Evolutionary conservation across 2,797 vertebrate species (phyloP).

Genomic region (Poeciliopsis turneri): DNA sequence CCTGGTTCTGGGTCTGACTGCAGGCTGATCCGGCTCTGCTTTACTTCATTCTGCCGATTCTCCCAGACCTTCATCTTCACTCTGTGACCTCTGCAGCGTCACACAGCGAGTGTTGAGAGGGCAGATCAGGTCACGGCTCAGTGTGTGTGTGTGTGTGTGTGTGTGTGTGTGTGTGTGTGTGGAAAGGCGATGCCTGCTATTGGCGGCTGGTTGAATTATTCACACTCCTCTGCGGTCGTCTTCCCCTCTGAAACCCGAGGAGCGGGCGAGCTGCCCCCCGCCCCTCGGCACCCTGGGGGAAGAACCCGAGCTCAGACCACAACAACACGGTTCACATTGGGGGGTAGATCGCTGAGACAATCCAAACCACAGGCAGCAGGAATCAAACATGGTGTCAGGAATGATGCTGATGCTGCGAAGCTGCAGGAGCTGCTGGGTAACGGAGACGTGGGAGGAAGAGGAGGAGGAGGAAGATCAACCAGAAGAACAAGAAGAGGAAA

Average conservation of each 20-base stretch:
- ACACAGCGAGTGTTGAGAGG: constrained; percentile 18
- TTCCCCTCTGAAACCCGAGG: constrained; percentile 76
- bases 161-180: constrained; percentile 23
- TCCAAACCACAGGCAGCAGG: constrained; percentile 3
- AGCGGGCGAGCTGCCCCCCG: constrained; percentile 54
- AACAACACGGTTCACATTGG: constrained; percentile 32
- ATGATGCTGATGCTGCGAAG: not conserved
- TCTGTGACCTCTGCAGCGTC: constrained; percentile 33
- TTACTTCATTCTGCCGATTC: not conserved
- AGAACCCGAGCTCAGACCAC: constrained; percentile 69
- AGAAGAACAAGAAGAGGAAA: not conserved
- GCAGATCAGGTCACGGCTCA: constrained; percentile 45
- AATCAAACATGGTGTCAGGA: not conserved
- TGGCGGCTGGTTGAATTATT: constrained; percentile 83
- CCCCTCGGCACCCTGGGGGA: constrained; percentile 53
- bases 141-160: constrained; percentile 15
- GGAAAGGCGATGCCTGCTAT: constrained; percentile 71
- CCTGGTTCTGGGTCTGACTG: not conserved
- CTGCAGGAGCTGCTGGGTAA: constrained; percentile 1
- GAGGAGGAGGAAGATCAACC: constrained; percentile 1
- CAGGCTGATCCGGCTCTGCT: not conserved
- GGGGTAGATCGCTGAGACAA: not conserved
- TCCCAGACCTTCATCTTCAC: constrained; percentile 19
- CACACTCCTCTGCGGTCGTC: constrained; percentile 77
- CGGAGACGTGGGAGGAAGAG: not conserved